A percentile compares a stretch with the other conserved stretches of the same genome.
Evolutionary conservation across 2,797 vertebrate genomes (phyloP).

Genomic region (Pseudochirops cupreus): DNA sequence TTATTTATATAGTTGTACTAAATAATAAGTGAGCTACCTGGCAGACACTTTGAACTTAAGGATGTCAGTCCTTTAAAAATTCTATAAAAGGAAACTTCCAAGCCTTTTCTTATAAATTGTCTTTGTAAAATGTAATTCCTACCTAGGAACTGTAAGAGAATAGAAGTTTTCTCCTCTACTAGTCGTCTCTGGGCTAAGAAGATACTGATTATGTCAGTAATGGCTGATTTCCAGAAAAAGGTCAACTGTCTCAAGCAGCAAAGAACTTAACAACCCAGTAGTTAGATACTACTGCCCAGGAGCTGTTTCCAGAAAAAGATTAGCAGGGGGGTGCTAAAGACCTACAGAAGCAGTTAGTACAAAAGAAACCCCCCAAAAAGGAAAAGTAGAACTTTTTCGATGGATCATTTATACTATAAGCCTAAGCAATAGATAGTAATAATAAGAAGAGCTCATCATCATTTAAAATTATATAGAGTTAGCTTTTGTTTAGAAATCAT

Average conservation of each 20-base stretch:
- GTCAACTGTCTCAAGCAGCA: background rate
- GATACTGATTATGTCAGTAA: background rate
- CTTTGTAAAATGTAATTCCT: background rate
- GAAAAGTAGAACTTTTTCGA: background rate
- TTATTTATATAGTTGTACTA: background rate
- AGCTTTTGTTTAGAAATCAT: background rate
- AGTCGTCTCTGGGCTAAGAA: conserved; percentile 26
- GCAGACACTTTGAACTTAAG: conserved; percentile 10
- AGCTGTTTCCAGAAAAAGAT: conserved; percentile 16
- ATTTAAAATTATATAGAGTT: conserved; percentile 24
- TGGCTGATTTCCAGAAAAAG: conserved; percentile 16
- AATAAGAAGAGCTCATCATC: background rate
- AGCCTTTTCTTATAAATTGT: conserved; percentile 12
- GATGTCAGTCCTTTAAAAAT: background rate
- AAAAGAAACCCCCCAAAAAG: background rate
- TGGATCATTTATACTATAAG: conserved; percentile 15
- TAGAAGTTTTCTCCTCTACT: background rate
- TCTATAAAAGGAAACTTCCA: background rate
- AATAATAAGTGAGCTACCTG: conserved; percentile 15
- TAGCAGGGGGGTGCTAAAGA: background rate
- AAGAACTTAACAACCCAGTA: background rate
- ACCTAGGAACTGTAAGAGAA: background rate
- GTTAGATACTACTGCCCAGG: background rate
- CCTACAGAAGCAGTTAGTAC: background rate
- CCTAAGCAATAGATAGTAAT: conserved; percentile 9